phyloP scores from a whole-genome alignment of 1,140 invertebrate species.

The Drosophila ercepeae region DNA sequence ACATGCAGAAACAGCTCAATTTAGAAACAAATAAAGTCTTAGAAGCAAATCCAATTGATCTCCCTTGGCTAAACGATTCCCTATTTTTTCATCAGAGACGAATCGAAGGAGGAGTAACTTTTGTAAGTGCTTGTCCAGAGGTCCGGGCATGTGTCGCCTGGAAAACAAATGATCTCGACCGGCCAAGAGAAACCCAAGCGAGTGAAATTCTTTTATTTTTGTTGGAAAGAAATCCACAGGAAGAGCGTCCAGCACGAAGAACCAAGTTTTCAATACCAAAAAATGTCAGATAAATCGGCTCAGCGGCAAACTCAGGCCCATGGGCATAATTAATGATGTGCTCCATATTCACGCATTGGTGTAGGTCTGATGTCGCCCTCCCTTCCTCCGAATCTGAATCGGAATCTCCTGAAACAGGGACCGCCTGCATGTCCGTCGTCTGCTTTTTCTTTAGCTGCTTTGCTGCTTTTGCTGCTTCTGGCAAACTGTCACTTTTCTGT shows the following conservation, averaged over 20 bases:
- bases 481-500: conserved; percentile 75
- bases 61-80: conserved; percentile 24
- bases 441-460: conserved; percentile 57
- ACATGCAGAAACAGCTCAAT: conserved; percentile 57
- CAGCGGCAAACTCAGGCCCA: conserved; percentile 50
- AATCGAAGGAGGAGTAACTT: conserved; percentile 38
- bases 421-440: conserved; percentile 70
- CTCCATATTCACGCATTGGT: conserved; percentile 81
- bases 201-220: conserved; percentile 66
- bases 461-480: conserved; percentile 53
- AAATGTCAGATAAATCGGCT: conserved; percentile 75
- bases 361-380: conserved; percentile 63
- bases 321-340: conserved; percentile 82
- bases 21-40: conserved; percentile 31
- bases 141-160: conserved; percentile 52
- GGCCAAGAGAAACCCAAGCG: conserved; percentile 52
- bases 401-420: conserved; percentile 13
- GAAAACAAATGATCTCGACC: conserved; percentile 67
- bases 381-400: not conserved
- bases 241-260: conserved; percentile 42
- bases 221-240: conserved; percentile 72
- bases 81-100: conserved; percentile 2
- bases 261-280: conserved; percentile 72
- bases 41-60: conserved; percentile 65
- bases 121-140: conserved; percentile 58